A percentile compares a stretch with the other conserved stretches of the same genome.
Conservation (phyloP, 2,797 vertebrate genomes). For the Danio jaintianensis region DNA sequence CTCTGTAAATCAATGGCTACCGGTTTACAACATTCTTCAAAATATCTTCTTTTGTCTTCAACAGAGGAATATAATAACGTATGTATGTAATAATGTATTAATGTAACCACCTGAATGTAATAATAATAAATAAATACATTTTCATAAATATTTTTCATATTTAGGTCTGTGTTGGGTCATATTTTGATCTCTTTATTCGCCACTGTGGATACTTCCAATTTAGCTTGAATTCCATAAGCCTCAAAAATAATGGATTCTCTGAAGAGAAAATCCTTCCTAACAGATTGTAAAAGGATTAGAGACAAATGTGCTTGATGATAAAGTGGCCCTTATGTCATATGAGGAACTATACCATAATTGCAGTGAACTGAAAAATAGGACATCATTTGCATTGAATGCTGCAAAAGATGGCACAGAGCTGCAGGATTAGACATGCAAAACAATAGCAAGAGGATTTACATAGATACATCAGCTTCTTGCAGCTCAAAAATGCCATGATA, state of each 20-base stretch:
- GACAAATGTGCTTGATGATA: constrained; percentile 15
- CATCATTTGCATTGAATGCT: not conserved
- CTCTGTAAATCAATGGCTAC: too few species aligned
- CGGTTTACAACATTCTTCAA: too few species aligned
- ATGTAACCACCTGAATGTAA: too few species aligned
- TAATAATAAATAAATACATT: too few species aligned
- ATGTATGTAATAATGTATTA: too few species aligned
- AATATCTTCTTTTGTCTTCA: too few species aligned
- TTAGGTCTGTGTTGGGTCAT: too few species aligned
- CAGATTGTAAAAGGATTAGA: constrained; percentile 46
- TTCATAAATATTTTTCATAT: too few species aligned
- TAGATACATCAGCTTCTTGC: constrained; percentile 24
- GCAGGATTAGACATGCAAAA: constrained; percentile 30
- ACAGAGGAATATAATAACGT: too few species aligned
- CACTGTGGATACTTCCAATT: constrained; percentile 20
- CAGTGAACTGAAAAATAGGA: not conserved
- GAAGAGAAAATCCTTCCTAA: constrained; percentile 41
- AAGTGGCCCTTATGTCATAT: not conserved
- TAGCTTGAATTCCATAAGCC: constrained; percentile 27
- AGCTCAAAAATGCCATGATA: constrained; percentile 34
- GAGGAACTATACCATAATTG: not conserved
- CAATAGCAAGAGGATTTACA: constrained; percentile 25
- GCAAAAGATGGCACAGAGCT: not conserved
- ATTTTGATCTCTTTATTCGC: too few species aligned
- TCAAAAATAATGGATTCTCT: constrained; percentile 41